These are phyloP conservation scores for Solen grandis DNA, from an alignment of 1,140 invertebrate genomes.

Conservation along the genomic window DNA sequence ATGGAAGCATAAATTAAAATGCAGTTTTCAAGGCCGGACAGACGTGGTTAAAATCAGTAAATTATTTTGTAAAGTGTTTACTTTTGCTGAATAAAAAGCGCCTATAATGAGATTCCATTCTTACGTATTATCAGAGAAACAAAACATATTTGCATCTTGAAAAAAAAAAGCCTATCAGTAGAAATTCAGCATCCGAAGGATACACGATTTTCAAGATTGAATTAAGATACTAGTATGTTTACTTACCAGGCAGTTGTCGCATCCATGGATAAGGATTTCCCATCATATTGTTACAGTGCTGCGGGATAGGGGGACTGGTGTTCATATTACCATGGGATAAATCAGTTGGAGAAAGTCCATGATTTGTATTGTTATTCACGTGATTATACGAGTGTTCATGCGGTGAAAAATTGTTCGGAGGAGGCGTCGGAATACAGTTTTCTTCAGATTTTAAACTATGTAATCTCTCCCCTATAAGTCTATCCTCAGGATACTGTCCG, in stretches of 20 bases:
- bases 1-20: no score
- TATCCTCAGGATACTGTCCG: constrained; percentile 38
- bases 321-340: constrained; percentile 50
- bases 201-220: no score
- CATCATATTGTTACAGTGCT: constrained; percentile 49
- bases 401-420: constrained; percentile 53
- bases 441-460: constrained; percentile 47
- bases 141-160: no score
- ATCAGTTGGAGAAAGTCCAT: constrained; percentile 52
- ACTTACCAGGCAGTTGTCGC: constrained; percentile 50
- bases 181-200: no score
- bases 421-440: constrained; percentile 50
- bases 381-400: constrained; percentile 54
- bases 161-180: no score
- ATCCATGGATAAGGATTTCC: constrained; percentile 50
- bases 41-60: no score
- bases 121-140: no score
- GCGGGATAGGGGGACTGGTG: constrained; percentile 28
- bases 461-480: constrained; percentile 48
- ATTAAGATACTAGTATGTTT: neutral
- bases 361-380: constrained; percentile 46
- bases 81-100: no score
- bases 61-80: no score
- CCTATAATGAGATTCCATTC: no score
- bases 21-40: no score